phyloP scores from a whole-genome alignment of 92 coral and sea anemone species.

The Siderastrea radians region DNA sequence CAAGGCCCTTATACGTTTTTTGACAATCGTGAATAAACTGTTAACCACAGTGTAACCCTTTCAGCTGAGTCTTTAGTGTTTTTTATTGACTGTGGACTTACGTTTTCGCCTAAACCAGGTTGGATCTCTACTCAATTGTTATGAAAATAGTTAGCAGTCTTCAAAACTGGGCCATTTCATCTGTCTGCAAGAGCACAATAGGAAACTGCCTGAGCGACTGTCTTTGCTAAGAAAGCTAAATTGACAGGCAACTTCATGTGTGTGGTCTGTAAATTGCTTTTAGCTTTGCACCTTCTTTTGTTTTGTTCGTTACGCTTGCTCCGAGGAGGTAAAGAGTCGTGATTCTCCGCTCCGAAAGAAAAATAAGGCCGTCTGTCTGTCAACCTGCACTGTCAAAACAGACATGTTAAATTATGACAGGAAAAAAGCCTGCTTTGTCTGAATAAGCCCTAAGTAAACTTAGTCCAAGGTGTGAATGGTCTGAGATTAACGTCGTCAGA shows the following conservation, averaged over 20 bases:
- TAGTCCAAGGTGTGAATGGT: constrained; percentile 39
- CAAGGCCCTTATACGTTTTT: too few relatives aligned
- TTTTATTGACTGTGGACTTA: background rate
- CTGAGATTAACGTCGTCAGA: constrained; percentile 3
- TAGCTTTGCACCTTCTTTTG: constrained; percentile 30
- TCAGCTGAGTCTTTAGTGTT: background rate
- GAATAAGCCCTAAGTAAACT: constrained; percentile 41
- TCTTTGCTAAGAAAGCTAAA: constrained; percentile 4
- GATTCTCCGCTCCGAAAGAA: constrained; percentile 13
- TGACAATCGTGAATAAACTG: background rate
- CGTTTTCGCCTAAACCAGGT: background rate
- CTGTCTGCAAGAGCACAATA: background rate
- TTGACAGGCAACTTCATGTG: constrained; percentile 14
- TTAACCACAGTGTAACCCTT: background rate
- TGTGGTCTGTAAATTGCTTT: constrained; percentile 25
- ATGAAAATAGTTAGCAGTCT: background rate
- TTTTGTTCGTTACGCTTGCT: constrained; percentile 1
- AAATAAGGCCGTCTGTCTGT: constrained; percentile 26
- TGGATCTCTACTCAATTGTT: background rate
- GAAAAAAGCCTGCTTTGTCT: constrained; percentile 38
- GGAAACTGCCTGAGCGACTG: background rate
- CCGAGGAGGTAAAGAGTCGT: constrained; percentile 25
- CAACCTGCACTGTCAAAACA: constrained; percentile 31
- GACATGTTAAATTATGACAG: constrained; percentile 30
- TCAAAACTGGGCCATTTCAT: background rate